Conservation (phyloP, 2,888 invertebrate species). For the Latheticus oryzae region DNA sequence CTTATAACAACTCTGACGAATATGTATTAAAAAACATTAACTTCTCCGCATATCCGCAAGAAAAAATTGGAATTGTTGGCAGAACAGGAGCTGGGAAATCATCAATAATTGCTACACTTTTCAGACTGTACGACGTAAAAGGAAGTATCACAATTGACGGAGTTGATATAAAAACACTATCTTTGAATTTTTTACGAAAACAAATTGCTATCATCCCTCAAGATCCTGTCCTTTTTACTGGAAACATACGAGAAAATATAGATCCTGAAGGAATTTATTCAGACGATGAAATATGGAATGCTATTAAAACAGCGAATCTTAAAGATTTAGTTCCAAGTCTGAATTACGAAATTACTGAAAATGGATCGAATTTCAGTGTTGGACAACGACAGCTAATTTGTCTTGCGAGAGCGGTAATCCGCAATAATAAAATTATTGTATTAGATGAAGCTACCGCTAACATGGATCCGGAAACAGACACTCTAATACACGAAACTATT, state of each 20-base stretch:
- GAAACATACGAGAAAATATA: constrained; percentile 67
- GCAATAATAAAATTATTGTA: constrained; percentile 67
- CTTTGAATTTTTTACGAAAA: constrained; percentile 64
- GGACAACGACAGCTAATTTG: constrained; percentile 72
- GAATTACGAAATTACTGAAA: constrained; percentile 49
- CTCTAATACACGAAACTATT: constrained; percentile 68
- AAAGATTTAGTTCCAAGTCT: constrained; percentile 58
- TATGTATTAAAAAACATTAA: constrained; percentile 76
- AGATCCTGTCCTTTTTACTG: constrained; percentile 68
- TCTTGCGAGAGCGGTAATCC: constrained; percentile 69
- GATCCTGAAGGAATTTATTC: constrained; percentile 52
- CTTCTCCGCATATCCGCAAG: constrained; percentile 74
- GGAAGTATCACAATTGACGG: constrained; percentile 74
- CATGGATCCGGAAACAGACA: constrained; percentile 69
- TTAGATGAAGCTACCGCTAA: constrained; percentile 72
- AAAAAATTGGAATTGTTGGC: constrained; percentile 84
- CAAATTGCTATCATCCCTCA: constrained; percentile 69
- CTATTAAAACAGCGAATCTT: constrained; percentile 61
- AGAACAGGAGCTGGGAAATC: constrained; percentile 88
- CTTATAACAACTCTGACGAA: constrained; percentile 77
- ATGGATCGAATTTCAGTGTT: constrained; percentile 59
- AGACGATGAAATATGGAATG: constrained; percentile 56
- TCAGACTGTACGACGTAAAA: constrained; percentile 79
- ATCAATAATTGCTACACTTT: constrained; percentile 80
- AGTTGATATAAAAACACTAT: constrained; percentile 61